Conservation (phyloP, 2,888 invertebrate genomes). For the Tromatobia lineatoria region DNA sequence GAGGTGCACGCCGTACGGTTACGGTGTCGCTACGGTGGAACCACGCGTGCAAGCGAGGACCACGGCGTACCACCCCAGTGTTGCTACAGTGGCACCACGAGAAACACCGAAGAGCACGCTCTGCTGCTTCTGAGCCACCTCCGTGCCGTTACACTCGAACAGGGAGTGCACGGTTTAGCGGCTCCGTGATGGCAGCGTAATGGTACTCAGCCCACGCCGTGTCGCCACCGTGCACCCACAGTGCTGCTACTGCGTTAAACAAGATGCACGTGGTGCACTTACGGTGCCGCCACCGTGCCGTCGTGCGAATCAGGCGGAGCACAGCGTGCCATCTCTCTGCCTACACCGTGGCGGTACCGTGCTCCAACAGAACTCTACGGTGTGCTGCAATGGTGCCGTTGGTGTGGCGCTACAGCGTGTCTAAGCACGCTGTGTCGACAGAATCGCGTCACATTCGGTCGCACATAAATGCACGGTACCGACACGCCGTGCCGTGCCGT, state of each 20-base stretch:
- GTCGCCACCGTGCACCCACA: slow-evolving; percentile 2
- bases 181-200: neutral
- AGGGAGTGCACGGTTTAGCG: neutral
- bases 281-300: slow-evolving; percentile 1
- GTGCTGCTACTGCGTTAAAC: neutral
- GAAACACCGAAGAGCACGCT: neutral
- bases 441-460: neutral
- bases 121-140: neutral
- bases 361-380: neutral
- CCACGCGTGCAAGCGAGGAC: neutral
- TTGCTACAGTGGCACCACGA: neutral
- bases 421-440: neutral
- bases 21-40: neutral
- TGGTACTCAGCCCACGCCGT: neutral
- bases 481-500: neutral
- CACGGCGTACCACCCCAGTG: neutral
- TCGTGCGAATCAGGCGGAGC: no score
- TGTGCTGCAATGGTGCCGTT: neutral
- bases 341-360: neutral
- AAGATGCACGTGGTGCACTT: neutral
- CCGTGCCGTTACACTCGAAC: neutral
- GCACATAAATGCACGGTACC: neutral
- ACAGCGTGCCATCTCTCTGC: neutral
- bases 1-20: neutral
- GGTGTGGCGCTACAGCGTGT: slow-evolving; percentile 2